Percentiles rank a stretch among this genome's conserved stretches.
phyloP scores from a whole-genome alignment of 2,888 invertebrate species.

The Bembecia ichneumoniformis region DNA sequence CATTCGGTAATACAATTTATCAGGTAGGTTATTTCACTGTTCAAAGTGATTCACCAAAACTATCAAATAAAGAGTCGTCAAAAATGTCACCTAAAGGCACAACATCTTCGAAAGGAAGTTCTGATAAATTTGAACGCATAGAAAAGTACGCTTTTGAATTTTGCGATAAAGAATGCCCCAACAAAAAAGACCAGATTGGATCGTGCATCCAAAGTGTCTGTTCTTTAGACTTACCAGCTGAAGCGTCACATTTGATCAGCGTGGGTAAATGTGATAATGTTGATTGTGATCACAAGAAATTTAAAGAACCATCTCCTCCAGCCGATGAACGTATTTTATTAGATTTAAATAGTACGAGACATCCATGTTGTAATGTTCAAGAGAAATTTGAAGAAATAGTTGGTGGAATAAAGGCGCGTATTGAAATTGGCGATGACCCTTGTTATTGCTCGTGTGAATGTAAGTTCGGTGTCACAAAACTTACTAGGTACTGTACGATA shows the following conservation, averaged over 20 bases:
- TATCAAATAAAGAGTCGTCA: constrained; percentile 11
- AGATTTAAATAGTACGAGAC: constrained; percentile 24
- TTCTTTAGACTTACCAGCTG: constrained; percentile 30
- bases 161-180: constrained; percentile 25
- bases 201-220: constrained; percentile 22
- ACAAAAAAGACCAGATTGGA: constrained; percentile 11
- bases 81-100: constrained; percentile 13
- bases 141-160: constrained; percentile 21
- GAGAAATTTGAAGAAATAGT: constrained; percentile 35
- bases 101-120: constrained; percentile 7
- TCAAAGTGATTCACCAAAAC: constrained; percentile 14
- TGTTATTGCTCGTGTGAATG: constrained; percentile 60
- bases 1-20: constrained; percentile 34
- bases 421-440: constrained; percentile 33
- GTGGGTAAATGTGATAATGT: constrained; percentile 36
- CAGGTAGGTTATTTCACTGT: constrained; percentile 51
- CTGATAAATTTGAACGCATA: constrained; percentile 14
- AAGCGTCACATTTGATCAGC: constrained; percentile 20
- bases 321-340: constrained; percentile 35
- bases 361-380: constrained; percentile 28
- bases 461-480: constrained; percentile 45
- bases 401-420: constrained; percentile 33
- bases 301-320: constrained; percentile 23
- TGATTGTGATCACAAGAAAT: constrained; percentile 26
- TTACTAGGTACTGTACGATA: constrained; percentile 49